phyloP scores from a whole-genome alignment of 2,888 invertebrate genomes.

The Apoderus coryli region DNA sequence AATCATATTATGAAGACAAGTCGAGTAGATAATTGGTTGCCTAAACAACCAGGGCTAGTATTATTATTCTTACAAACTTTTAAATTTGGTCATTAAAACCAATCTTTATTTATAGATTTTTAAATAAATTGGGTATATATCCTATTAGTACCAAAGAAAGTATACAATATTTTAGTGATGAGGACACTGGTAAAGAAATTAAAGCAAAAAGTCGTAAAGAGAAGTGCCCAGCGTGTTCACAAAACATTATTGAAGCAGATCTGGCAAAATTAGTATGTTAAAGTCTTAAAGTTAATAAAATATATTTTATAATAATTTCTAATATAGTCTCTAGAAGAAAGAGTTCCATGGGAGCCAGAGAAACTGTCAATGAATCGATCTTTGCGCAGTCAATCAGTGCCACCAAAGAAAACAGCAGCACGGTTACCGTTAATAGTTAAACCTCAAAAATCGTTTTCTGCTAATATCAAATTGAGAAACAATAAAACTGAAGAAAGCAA shows the following conservation, averaged over 20 bases:
- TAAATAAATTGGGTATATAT: constrained; percentile 18
- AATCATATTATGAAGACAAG: constrained; percentile 49
- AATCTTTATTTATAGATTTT: constrained; percentile 9
- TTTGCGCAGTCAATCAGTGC: constrained; percentile 26
- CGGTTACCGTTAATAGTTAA: constrained; percentile 12
- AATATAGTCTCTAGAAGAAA: constrained; percentile 29
- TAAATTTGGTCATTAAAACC: constrained; percentile 22
- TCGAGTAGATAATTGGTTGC: constrained; percentile 53
- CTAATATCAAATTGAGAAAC: constrained; percentile 5
- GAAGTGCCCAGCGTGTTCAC: constrained; percentile 21
- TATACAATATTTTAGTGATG: constrained; percentile 2
- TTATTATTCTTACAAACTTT: no score
- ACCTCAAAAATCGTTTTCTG: constrained; percentile 5
- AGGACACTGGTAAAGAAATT: constrained; percentile 3
- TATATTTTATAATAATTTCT: constrained; percentile 1
- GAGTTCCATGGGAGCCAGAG: constrained; percentile 31
- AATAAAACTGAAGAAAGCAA: no score
- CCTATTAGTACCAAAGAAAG: constrained; percentile 16
- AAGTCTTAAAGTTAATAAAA: not conserved
- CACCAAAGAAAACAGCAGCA: constrained; percentile 16
- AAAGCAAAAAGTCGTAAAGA: constrained; percentile 16
- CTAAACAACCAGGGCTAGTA: constrained; percentile 44
- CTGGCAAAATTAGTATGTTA: constrained; percentile 5
- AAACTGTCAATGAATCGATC: constrained; percentile 21
- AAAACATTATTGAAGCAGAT: constrained; percentile 12